Base-by-base conservation (phyloP, 2,888 invertebrate species). In the Abrostola triplasia region DNA sequence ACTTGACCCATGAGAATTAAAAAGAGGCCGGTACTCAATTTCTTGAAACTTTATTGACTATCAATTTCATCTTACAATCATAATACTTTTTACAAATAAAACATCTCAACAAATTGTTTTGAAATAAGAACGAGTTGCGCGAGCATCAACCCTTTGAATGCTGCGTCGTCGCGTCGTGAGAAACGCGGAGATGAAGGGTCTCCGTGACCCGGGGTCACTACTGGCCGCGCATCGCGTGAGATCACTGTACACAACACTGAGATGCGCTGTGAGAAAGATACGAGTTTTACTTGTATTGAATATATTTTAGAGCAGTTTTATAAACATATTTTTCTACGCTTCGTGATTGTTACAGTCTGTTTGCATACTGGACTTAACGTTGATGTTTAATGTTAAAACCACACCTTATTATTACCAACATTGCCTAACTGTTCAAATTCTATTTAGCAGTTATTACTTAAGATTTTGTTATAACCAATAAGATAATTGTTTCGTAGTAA, bases 191-290 rank as follows among this genome's bases (percentile, higher is more conserved):
- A 84, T 81, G 77, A 73, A 76, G 84, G 89, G 91, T 87, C 80
- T 77, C 67, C 74, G 73, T 86, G 90, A 91, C 90, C 91, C 80
- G 37, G 81, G 90, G 88, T 90, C 89, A 88, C 68, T 73, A 81
- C 80, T 77, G 82, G 74, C 70, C 74, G 53, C 62, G 64, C 47
- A 59, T 67, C 65, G 57, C 40, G 61, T 40, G 62, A 67, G 65
- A 69, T 67, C 58, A 48, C 12, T 7, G 55, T 37, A 42, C 13
- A 59, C 52, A 48, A 64, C 52, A 40, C 12, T 50, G 48, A 66
- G 65, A 73, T 69, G 62, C 59, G 52, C 24, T 44, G 6, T 37
- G 7, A 9, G 52, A 41, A n/a, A 54, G 35, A 11, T 36, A 11
- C 36, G 2, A 10, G 36, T 35, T 36, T 49, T 49, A 57, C 47